Conservation (phyloP, 35 echinoderm and acorn worm genomes). For the Anneissia japonica region DNA sequence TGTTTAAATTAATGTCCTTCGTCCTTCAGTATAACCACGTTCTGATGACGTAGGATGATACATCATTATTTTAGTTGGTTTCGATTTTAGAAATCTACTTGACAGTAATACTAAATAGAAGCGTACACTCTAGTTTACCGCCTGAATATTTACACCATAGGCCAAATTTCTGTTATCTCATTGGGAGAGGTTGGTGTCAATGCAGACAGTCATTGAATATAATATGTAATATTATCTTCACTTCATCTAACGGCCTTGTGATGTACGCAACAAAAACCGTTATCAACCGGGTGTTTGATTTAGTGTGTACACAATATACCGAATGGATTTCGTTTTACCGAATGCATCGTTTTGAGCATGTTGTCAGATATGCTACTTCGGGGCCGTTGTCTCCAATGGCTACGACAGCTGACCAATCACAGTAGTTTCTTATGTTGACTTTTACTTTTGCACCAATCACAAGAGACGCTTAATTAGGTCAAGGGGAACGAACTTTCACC, state of each 20-base stretch:
- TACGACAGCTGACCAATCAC: neutral
- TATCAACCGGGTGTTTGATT: neutral
- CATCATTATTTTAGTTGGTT: neutral
- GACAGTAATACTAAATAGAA: neutral
- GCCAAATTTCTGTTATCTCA: neutral
- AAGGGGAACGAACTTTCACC: slow-evolving; percentile 1
- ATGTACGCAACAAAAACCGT: neutral
- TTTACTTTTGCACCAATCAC: neutral
- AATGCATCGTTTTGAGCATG: neutral
- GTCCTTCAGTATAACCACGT: neutral
- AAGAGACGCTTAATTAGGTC: neutral
- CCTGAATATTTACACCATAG: neutral
- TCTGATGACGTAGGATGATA: neutral
- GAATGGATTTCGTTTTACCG: neutral
- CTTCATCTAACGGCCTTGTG: neutral
- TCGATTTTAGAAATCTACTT: neutral
- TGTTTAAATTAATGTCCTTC: neutral
- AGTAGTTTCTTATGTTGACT: neutral
- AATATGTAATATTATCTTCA: neutral
- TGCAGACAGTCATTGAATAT: neutral
- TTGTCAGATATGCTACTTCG: neutral
- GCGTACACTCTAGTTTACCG: neutral
- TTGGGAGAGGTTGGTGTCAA: no score
- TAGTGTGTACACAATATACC: neutral
- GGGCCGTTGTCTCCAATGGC: neutral